phyloP scores from a whole-genome alignment of 92 coral and sea anemone genomes.

The Parazoanthus swiftii region DNA sequence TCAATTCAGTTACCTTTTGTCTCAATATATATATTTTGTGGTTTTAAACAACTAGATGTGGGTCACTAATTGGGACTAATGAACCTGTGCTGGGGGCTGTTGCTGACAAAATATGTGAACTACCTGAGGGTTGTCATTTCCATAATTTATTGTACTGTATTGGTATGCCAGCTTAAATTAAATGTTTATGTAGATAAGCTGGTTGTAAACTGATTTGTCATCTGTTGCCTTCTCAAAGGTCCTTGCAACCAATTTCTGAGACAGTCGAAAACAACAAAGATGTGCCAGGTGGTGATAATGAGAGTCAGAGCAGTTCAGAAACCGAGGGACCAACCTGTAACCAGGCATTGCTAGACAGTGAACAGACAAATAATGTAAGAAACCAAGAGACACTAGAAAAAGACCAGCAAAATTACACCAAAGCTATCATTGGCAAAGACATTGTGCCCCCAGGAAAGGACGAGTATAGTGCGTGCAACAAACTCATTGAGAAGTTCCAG shows the following conservation, averaged over 20 bases:
- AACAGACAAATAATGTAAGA: background rate
- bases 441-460: slow-evolving; percentile 42
- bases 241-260: slow-evolving; percentile 82
- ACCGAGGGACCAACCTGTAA: background rate
- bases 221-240: slow-evolving; percentile 42
- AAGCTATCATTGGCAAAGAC: slow-evolving; percentile 7
- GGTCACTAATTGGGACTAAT: no score
- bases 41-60: no score
- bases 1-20: no score
- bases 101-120: no score
- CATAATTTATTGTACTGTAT: no score
- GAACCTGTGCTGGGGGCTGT: no score
- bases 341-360: background rate
- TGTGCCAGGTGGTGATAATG: slow-evolving; percentile 44
- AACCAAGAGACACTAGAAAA: background rate
- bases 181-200: no score
- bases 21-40: no score
- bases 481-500: slow-evolving; percentile 83
- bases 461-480: slow-evolving; percentile 81
- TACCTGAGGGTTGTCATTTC: no score
- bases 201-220: background rate
- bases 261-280: slow-evolving; percentile 71
- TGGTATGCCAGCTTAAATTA: no score
- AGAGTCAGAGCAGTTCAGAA: background rate
- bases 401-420: background rate